These are phyloP conservation scores for Glossophaga mutica DNA, from an alignment of 2,797 vertebrate species.

Conservation along the genomic window DNA sequence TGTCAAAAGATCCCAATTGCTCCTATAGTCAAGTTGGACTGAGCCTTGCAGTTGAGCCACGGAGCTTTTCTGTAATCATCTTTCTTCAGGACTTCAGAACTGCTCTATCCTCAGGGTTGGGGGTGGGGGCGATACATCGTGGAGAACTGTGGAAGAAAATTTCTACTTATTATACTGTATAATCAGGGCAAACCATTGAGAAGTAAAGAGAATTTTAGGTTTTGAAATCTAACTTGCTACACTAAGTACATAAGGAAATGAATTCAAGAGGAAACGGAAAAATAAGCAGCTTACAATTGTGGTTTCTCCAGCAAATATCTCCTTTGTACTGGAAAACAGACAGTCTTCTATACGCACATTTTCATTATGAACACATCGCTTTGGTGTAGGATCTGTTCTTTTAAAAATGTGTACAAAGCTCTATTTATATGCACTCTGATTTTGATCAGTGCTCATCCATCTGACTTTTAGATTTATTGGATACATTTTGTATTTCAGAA, in stretches of 20 bases:
- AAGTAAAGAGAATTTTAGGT: neutral
- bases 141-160: neutral
- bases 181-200: neutral
- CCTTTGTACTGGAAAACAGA: neutral
- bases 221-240: neutral
- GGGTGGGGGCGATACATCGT: neutral
- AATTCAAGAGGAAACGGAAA: constrained; percentile 32
- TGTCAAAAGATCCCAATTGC: neutral
- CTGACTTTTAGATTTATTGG: neutral
- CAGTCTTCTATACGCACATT: neutral
- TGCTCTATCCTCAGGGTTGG: neutral
- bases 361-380: neutral
- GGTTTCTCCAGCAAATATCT: neutral
- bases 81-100: neutral
- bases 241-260: neutral
- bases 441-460: neutral
- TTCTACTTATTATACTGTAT: neutral
- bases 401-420: neutral
- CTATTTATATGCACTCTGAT: neutral
- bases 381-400: neutral
- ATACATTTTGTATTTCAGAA: neutral
- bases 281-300: neutral
- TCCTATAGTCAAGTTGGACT: neutral
- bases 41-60: neutral
- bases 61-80: neutral